Evolutionary conservation across 2,113 vertebrate species (phyloP).

Genomic region (Saguinus midas): DNA sequence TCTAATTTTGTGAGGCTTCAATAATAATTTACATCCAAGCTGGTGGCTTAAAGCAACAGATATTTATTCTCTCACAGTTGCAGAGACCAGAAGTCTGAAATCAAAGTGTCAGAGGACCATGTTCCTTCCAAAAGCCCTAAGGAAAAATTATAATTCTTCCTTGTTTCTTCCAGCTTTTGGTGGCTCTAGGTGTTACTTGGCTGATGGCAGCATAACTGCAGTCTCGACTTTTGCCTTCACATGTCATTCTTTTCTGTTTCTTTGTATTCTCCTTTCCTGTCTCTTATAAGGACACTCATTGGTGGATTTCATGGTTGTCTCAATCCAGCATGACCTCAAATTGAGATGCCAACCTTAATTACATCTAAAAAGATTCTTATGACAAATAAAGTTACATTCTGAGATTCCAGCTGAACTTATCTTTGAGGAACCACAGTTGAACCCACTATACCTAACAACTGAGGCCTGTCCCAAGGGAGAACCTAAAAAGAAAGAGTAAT

Average conservation of each 20-base stretch:
- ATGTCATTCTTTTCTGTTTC: background rate
- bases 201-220: background rate
- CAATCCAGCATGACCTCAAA: background rate
- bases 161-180: no score
- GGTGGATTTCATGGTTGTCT: background rate
- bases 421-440: background rate
- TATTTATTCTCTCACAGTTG: background rate
- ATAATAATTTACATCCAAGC: background rate
- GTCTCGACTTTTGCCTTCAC: background rate
- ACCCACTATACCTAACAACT: background rate
- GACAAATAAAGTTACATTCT: background rate
- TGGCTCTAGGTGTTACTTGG: background rate
- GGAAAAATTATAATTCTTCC: background rate
- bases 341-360: background rate
- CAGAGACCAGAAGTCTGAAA: background rate
- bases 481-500: background rate
- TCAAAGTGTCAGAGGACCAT: background rate
- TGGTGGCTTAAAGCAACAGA: background rate
- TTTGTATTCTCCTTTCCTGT: background rate
- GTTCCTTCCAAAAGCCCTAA: background rate
- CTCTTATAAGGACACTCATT: background rate
- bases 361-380: background rate
- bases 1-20: background rate
- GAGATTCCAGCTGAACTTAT: no score
- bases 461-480: background rate